A percentile compares a stretch with the other conserved stretches of the same genome.
Conservation (phyloP, 2,888 invertebrate species). For the Busseola fusca region DNA sequence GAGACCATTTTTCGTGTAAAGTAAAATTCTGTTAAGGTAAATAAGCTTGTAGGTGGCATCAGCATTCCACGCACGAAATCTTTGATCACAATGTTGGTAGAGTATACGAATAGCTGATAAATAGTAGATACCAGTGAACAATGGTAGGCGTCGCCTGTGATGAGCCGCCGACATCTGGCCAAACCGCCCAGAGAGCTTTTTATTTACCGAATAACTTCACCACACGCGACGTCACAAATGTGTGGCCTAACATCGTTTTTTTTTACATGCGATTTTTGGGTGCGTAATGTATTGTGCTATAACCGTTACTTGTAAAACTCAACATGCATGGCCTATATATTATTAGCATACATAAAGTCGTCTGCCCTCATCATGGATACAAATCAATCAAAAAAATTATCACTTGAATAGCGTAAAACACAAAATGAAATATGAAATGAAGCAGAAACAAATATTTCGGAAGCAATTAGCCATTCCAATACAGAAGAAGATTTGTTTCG, state of each 20-base stretch:
- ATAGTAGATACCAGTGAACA: conserved; percentile 61
- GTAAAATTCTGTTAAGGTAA: conserved; percentile 40
- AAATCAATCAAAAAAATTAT: not conserved
- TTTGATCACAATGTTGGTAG: conserved; percentile 63
- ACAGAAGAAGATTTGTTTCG: conserved; percentile 22
- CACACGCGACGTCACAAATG: conserved; percentile 69
- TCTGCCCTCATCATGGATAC: not conserved
- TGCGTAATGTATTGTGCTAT: conserved; percentile 35
- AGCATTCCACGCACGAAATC: conserved; percentile 66
- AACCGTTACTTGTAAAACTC: conserved; percentile 24
- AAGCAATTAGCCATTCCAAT: conserved; percentile 14
- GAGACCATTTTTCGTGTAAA: conserved; percentile 19
- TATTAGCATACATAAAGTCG: conserved; percentile 2
- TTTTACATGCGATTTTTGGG: conserved; percentile 57
- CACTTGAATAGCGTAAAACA: conserved; percentile 5
- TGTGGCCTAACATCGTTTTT: conserved; percentile 63
- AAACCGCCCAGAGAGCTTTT: conserved; percentile 66
- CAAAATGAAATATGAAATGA: no score
- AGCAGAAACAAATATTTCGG: conserved; percentile 1
- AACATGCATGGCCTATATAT: conserved; percentile 17
- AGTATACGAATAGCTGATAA: conserved; percentile 65
- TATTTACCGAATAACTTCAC: conserved; percentile 66
- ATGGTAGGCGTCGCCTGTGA: conserved; percentile 62
- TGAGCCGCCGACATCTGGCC: conserved; percentile 69
- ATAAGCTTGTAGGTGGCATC: conserved; percentile 56